Base-by-base conservation (phyloP, 2,888 invertebrate genomes). In the Schrankia costaestrigalis region DNA sequence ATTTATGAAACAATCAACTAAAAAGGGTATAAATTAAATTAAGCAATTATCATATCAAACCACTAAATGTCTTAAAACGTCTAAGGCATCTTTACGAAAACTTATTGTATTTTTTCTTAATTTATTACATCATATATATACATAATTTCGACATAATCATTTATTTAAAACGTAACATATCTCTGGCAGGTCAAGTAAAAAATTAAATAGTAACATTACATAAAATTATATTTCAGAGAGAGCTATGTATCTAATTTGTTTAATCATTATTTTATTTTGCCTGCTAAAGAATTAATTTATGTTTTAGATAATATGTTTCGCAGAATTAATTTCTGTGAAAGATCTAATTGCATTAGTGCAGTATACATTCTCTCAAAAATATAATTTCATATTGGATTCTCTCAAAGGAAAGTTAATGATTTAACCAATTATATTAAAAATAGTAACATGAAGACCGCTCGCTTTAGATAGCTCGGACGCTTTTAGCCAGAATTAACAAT, bases 41-140 rank as follows among this genome's bases (percentile, higher is more conserved):
- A 59, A 62, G 55, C 41, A 39, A n/a, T 60, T 66, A 63, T 52
- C 56, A 62, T 62, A 65, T 60, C 58, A 61, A 74, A 70, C 61
- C 60, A 72, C 67, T 69, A 71, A 51, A 71, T 71, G 67, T 78
- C 78, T 77, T 79, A 79, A 76, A 81, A 78, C 67, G 63, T 79
- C 81, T 83, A 83, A 82, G 81, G 83, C 82, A 80, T 76, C 71
- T 70, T 81, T 80, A 82, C 78, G 80, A 84, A 83, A 85, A 83
- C 82, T 82, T 84, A 83, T 70, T 79, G 78, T 82, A 79, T 78
- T 80, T 82, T 78, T 78, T 82, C 81, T 80, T 81, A 83, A 81
- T 84, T 82, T 82, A 85, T 83, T 83, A 84, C 77, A 81, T 79
- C 80, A 81, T 83, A 84, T 83, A 83, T 84, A 85, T 85, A 86